Percentiles rank a stretch among this genome's conserved stretches.
These are phyloP conservation scores for Dendrolimus pini DNA, from an alignment of 2,888 invertebrate genomes.

Conservation along the genomic window DNA sequence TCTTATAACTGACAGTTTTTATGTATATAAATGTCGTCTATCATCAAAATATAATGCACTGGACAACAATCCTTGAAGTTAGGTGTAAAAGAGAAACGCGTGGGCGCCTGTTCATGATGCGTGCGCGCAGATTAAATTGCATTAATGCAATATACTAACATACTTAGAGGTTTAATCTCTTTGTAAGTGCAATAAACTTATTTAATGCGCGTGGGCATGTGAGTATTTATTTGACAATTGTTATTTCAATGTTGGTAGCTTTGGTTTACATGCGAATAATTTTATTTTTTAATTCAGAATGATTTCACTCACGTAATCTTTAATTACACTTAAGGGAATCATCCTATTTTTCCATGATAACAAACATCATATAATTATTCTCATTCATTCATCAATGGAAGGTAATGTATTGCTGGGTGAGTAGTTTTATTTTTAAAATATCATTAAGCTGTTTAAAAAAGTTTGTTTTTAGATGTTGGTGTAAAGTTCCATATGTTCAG, in stretches of 20 bases:
- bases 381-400: too few relatives aligned
- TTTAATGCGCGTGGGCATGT: slow-evolving; percentile 10
- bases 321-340: too few relatives aligned
- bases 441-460: too few relatives aligned
- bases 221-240: slow-evolving; percentile 2
- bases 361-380: too few relatives aligned
- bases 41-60: slow-evolving; percentile 9
- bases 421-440: too few relatives aligned
- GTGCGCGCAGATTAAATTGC: slow-evolving; percentile 72
- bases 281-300: too few relatives aligned
- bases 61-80: slow-evolving; percentile 22
- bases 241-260: not conserved
- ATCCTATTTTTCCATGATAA: too few relatives aligned
- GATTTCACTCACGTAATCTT: too few relatives aligned
- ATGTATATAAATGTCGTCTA: not conserved
- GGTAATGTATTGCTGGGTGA: too few relatives aligned
- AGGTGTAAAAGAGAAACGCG: slow-evolving; percentile 48
- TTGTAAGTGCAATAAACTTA: slow-evolving; percentile 26
- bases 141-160: slow-evolving; percentile 58
- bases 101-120: slow-evolving; percentile 65
- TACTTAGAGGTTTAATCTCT: slow-evolving; percentile 37
- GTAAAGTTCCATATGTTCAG: too few relatives aligned
- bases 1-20: not conserved
- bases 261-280: too few relatives aligned
- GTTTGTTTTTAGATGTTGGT: too few relatives aligned